Conservation (phyloP, 2,797 vertebrate genomes). For the Lepilemur septentrionalis region DNA sequence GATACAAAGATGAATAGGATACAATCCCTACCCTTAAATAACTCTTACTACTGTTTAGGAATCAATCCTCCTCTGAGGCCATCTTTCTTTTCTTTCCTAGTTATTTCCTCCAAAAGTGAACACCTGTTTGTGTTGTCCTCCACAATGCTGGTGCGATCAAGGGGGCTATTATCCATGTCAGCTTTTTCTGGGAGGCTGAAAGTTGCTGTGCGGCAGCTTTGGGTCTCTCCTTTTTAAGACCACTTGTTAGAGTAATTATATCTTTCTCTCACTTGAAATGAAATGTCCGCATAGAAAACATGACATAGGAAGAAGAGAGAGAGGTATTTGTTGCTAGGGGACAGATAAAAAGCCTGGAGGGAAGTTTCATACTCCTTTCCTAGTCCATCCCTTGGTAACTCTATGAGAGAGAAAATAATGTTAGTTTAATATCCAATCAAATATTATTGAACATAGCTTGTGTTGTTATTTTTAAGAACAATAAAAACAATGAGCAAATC, state of each 20-base stretch:
- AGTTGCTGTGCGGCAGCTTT: neutral
- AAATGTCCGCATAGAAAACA: neutral
- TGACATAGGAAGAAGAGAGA: neutral
- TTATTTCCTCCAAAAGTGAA: neutral
- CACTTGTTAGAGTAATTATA: neutral
- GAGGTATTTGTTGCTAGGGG: neutral
- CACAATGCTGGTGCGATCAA: neutral
- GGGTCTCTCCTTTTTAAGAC: neutral
- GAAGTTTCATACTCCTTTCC: neutral
- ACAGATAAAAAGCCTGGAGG: neutral
- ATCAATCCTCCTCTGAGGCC: neutral
- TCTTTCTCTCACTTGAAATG: neutral
- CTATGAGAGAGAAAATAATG: neutral
- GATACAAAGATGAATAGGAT: neutral
- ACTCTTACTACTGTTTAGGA: neutral
- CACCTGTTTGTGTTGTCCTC: neutral
- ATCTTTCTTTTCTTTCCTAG: neutral
- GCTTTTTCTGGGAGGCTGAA: neutral
- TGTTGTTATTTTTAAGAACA: neutral
- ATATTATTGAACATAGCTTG: neutral
- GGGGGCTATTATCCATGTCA: neutral
- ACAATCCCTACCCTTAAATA: neutral
- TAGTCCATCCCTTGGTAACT: neutral
- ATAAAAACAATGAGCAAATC: neutral
- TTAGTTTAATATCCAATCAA: neutral